These are phyloP conservation scores for Otolemur garnettii DNA, from an alignment of 2,113 vertebrate genomes.

Conservation along the genomic window DNA sequence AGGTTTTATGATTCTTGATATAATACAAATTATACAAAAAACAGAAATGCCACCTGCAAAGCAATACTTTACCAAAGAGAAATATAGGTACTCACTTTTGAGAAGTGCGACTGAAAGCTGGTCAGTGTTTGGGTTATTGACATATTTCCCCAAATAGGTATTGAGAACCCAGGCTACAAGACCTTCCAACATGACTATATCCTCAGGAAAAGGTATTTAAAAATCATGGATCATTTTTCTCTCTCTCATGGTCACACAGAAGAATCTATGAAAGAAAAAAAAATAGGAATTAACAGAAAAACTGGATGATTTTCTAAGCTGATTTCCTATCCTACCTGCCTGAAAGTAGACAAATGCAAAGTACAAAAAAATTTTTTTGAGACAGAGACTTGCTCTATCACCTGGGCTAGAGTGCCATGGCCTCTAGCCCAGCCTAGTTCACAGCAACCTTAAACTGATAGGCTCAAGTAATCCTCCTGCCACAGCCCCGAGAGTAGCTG, in stretches of 20 bases:
- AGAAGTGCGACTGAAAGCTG: conserved; percentile 98
- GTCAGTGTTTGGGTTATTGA: conserved; percentile 98
- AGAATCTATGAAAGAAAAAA: conserved; percentile 60
- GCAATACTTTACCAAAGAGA: not conserved
- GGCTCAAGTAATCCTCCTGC: too few species aligned
- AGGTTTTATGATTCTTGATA: not conserved
- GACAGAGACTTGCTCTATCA: too few species aligned
- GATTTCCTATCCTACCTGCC: not conserved
- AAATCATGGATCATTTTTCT: conserved; percentile 83
- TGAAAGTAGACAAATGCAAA: not conserved
- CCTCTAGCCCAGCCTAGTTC: too few species aligned
- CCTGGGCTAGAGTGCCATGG: too few species aligned
- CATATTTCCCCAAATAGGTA: conserved; percentile 99
- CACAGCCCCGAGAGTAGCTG: too few species aligned
- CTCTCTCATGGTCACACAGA: conserved; percentile 83
- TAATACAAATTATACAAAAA: not conserved
- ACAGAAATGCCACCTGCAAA: not conserved
- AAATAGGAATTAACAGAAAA: not conserved
- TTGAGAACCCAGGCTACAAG: conserved; percentile 99
- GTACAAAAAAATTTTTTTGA: not conserved
- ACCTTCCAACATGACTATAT: conserved; percentile 97
- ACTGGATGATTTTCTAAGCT: not conserved
- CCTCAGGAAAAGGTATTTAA: conserved; percentile 79
- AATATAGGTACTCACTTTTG: conserved; percentile 90
- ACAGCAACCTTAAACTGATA: too few species aligned